Base-by-base conservation (phyloP, 1,140 invertebrate species). In the Dendroctonus valens region DNA sequence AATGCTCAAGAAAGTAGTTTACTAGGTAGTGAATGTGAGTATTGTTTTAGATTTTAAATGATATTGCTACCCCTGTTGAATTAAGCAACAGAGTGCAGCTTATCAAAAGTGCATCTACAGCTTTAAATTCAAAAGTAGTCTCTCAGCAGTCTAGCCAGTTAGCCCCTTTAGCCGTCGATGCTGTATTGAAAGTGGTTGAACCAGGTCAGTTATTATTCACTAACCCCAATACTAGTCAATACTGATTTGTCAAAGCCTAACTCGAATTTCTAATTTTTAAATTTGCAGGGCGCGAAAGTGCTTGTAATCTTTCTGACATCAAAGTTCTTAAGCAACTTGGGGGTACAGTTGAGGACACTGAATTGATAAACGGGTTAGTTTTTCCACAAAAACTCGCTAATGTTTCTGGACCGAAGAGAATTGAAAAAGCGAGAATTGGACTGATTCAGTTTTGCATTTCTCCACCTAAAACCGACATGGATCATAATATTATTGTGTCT, bases 381-480 rank as follows among this genome's bases (percentile, higher is more conserved):
- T 95, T 99, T 69, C 91, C 92, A 42, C 93, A 96, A 75, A 92
- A 90, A 79, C 86, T 91, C 9, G 86, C 92, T 15, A 95, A 95
- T 75, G 86, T 92, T 46, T 95, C 94, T 78, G 96, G 95, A 5
- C 94, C 96, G 0, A 93, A 89, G 70, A 88, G 90, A 84, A 66
- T 99, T 68, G 97, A 99, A 78, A 99, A 99, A 79, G 97, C 96
- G 3, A 98, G 98, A 81, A 97, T 99, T 83, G 98, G 94, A 69
- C 86, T 99, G 0, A 99, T 99, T 72, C 98, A 99, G 79, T 99
- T 99, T 79, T 99, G 98, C 79, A 96, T 99, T 79, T 99, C 97
- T 48, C 95, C 98, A 62, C 98, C 98, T 7, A 99, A 99, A 83
- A 99, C 98, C 66, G 97, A 99, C 84, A 99, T 99, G 96, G 97